Percentiles rank a stretch among this genome's conserved stretches.
Conservation (phyloP, 2,888 invertebrate genomes). For the Coelinius sp. region DNA sequence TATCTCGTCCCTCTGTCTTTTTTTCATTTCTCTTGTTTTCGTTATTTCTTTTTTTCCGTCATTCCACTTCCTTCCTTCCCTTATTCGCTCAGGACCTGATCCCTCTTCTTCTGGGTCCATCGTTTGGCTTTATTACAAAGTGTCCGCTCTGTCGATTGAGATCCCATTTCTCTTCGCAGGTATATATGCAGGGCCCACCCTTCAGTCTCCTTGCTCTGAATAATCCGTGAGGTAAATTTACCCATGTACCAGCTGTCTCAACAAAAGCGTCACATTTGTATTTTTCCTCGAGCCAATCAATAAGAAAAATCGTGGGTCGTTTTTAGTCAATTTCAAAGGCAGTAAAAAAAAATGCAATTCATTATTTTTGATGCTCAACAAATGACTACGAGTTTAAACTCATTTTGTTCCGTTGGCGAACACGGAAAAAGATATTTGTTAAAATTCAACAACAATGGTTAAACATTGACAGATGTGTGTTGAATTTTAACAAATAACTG, state of each 20-base stretch:
- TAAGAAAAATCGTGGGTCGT: neutral
- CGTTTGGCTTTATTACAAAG: conserved; percentile 50
- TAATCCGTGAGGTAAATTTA: conserved; percentile 28
- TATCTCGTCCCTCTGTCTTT: conserved; percentile 43
- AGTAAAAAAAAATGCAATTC: neutral
- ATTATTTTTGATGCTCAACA: neutral
- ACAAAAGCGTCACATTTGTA: conserved; percentile 22
- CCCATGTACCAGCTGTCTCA: conserved; percentile 24
- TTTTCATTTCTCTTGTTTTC: conserved; percentile 37
- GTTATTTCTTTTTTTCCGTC: conserved; percentile 9
- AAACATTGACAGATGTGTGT: too few relatives aligned
- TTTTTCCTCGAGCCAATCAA: conserved; percentile 15
- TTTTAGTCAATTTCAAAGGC: conserved; percentile 4
- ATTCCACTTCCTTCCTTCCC: conserved; percentile 19
- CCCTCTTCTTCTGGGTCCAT: conserved; percentile 11
- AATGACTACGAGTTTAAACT: neutral
- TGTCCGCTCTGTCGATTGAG: conserved; percentile 40
- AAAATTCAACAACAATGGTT: too few relatives aligned
- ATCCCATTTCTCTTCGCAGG: conserved; percentile 10
- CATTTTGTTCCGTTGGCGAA: neutral
- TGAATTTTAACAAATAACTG: too few relatives aligned
- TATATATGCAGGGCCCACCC: neutral
- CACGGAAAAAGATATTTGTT: neutral
- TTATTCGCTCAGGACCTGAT: conserved; percentile 2
- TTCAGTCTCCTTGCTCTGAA: conserved; percentile 11